Base-by-base conservation (phyloP, 2,113 vertebrate species). In the Mesembrinibis cayennensis region DNA sequence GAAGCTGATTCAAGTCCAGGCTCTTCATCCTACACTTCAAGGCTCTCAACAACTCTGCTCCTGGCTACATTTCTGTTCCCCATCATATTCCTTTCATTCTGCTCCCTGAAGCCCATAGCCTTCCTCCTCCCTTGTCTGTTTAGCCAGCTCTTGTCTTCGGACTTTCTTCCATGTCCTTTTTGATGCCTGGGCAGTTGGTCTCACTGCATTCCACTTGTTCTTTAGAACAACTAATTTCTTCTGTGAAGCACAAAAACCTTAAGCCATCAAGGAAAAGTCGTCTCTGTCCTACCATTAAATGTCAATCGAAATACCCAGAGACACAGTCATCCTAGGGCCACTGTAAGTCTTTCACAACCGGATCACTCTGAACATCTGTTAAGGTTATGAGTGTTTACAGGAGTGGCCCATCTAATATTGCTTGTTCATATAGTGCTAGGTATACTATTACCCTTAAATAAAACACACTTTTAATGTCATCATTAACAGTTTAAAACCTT, bases 21-120 rank as follows among this genome's bases (percentile, higher is more conserved):
- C 80, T 96, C 95, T 92, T 95, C 82, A 90, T 89, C 80, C 59
- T 78, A 59, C 90, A 94, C 90, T 93, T 95, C 90, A 95, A 95
- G 90, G 92, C 72, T 92, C 82, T 78, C 82, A 95, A 92, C 67
- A 92, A 74, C 85, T 95, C 92, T 90, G 82, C 95, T 96, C 69
- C 95, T 93, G 92, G 88, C 95, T 90, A 90, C 84, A 47, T 85
- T 91, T 93, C 93, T 92, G 42, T 77, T 89, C 50, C n/a, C 62
- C 71, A 66, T 66, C 85, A 77, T 83, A 77, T 16, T 55, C 29
- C 66, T 93, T 94, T 95, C 50, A 94, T 90, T 90, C 47, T 81
- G 61, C n/a, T 81, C 88, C 82, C 76, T 66, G 71, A 79, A 88
- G 59, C 71, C 45, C 56, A 38, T 13, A 90, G 71, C 58, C 50